Evolutionary conservation across 2,113 vertebrate genomes (phyloP).

Genomic region (Elanus axillaris): DNA sequence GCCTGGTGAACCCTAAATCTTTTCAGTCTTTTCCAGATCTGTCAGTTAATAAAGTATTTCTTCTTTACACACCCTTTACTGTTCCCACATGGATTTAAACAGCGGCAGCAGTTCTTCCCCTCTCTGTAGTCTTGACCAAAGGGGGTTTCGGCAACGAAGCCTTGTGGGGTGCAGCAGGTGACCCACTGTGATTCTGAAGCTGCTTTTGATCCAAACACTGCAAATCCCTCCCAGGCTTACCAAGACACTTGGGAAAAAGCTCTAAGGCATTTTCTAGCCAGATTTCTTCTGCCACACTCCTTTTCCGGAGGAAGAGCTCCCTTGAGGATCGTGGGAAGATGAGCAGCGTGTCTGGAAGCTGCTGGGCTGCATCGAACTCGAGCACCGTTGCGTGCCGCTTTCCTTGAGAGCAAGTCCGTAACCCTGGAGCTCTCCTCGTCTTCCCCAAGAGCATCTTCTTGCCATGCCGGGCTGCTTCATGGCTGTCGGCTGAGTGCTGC

Average conservation of each 20-base stretch:
- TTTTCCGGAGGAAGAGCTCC: neutral
- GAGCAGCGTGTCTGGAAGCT: neutral
- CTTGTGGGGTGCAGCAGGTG: neutral
- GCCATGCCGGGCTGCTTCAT: accelerated
- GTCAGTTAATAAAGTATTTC: neutral
- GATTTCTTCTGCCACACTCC: neutral
- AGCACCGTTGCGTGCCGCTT: accelerated
- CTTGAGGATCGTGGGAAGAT: accelerated
- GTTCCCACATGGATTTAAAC: too few relatives aligned
- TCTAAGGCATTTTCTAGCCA: neutral
- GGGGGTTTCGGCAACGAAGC: neutral
- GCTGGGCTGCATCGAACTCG: accelerated
- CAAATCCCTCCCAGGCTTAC: neutral
- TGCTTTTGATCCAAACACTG: neutral
- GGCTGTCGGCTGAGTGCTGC: neutral
- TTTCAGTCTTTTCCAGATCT: neutral
- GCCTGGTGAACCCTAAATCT: neutral
- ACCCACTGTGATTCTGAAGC: neutral
- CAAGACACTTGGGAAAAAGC: accelerated
- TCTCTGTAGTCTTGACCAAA: neutral
- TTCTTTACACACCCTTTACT: accelerated
- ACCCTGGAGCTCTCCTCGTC: neutral
- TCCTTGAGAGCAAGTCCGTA: neutral
- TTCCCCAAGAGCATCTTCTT: neutral
- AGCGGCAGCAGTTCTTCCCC: neutral